Conservation (phyloP, 2,113 vertebrate species). For the Ctenomys sociabilis region DNA sequence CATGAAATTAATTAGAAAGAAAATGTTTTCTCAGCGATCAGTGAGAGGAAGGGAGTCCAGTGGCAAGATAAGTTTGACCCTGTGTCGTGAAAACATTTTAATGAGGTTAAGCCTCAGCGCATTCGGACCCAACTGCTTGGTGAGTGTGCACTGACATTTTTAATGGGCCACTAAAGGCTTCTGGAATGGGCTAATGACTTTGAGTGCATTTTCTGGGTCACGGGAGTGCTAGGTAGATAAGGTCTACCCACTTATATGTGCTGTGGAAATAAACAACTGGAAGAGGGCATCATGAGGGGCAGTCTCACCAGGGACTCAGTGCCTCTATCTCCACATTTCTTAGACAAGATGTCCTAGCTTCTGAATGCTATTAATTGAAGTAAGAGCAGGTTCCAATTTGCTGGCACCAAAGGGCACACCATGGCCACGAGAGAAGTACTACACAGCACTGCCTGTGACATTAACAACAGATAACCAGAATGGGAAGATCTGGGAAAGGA, state of each 20-base stretch:
- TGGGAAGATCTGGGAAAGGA: conserved; percentile 60
- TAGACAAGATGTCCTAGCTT: conserved; percentile 59
- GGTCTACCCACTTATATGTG: not conserved
- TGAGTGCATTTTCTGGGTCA: conserved; percentile 44
- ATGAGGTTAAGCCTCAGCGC: conserved; percentile 77
- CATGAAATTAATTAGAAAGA: conserved; percentile 85
- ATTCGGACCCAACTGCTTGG: conserved; percentile 45
- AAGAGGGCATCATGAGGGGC: conserved; percentile 30
- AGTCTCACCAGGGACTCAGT: not conserved
- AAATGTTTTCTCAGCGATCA: conserved; percentile 80
- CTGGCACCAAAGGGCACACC: conserved; percentile 61
- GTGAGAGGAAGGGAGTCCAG: conserved; percentile 52
- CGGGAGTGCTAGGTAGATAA: not conserved
- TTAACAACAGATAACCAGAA: conserved; percentile 9
- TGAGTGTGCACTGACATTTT: conserved; percentile 73
- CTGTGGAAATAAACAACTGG: conserved; percentile 18
- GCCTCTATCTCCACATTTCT: conserved; percentile 18
- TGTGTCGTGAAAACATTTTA: conserved; percentile 78
- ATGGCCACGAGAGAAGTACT: conserved; percentile 63
- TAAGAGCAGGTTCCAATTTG: conserved; percentile 72
- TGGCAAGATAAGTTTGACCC: conserved; percentile 85
- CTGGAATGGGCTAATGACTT: conserved; percentile 40
- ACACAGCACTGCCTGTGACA: conserved; percentile 52
- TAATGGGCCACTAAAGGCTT: conserved; percentile 68
- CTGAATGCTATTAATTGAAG: conserved; percentile 77